Conservation (phyloP, 2,888 invertebrate genomes). For the Morpho achilles region DNA sequence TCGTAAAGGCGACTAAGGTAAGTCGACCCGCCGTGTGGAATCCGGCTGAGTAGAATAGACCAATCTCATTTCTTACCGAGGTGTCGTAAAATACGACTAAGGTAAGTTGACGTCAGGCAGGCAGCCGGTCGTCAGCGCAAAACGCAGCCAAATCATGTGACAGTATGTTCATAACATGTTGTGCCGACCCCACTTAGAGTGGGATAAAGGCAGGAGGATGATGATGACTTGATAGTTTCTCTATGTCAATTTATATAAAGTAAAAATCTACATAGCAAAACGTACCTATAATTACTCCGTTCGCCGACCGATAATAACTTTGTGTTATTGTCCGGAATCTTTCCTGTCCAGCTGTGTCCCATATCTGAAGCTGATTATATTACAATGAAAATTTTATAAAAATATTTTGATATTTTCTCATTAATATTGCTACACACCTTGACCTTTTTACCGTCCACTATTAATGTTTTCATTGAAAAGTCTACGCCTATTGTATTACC, state of each 20-base stretch:
- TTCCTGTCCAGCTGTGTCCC: conserved; percentile 98
- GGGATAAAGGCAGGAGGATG: too few species aligned
- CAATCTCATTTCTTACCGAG: too few species aligned
- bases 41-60: too few species aligned
- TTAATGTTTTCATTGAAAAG: conserved; percentile 98
- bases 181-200: too few species aligned
- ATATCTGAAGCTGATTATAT: conserved; percentile 89
- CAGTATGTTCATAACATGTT: too few species aligned
- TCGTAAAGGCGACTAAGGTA: too few species aligned
- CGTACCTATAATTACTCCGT: conserved; percentile 95
- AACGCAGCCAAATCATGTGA: too few species aligned
- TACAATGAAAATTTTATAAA: conserved; percentile 4
- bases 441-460: conserved; percentile 95
- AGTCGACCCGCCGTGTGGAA: too few species aligned
- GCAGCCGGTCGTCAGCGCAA: too few species aligned
- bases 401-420: conserved; percentile 11
- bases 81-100: too few species aligned
- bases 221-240: too few species aligned
- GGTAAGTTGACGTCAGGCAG: too few species aligned
- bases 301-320: conserved; percentile 97
- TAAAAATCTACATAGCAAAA: conserved; percentile 18
- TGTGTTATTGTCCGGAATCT: conserved; percentile 98
- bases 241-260: background rate
- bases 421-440: conserved; percentile 82
- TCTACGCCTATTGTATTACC: conserved; percentile 98